Evolutionary conservation across 2,888 invertebrate species (phyloP).

Genomic region (Tetragnatha montana): DNA sequence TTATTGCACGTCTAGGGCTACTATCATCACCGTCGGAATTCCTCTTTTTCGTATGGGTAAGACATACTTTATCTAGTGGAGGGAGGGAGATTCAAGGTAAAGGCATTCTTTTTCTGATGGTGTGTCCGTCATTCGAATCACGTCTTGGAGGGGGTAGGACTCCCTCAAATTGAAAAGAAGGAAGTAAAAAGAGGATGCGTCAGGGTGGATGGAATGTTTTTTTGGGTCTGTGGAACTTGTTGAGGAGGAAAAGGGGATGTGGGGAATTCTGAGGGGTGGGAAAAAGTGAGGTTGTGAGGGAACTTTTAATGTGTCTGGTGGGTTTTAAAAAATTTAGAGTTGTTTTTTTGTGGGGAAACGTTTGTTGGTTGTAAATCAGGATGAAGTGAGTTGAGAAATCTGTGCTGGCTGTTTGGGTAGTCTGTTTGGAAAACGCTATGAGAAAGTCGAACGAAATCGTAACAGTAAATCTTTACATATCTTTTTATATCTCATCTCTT

Average conservation of each 20-base stretch:
- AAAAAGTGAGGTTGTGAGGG: neutral
- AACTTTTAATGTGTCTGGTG: neutral
- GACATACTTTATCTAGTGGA: conserved; percentile 13
- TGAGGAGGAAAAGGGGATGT: conserved; percentile 16
- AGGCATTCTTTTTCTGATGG: conserved; percentile 15
- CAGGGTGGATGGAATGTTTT: neutral
- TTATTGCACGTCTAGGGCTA: conserved; percentile 2
- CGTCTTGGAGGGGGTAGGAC: conserved; percentile 13
- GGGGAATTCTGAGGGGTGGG: neutral
- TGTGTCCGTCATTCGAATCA: conserved; percentile 34
- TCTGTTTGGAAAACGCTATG: no score
- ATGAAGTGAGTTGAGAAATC: no score
- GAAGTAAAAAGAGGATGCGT: conserved; percentile 12
- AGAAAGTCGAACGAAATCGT: no score
- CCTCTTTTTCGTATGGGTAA: neutral
- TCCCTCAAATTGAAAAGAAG: conserved; percentile 47
- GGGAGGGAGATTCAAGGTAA: neutral
- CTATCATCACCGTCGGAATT: neutral
- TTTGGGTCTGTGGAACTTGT: conserved; percentile 20
- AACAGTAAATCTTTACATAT: no score
- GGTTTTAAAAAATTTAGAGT: neutral
- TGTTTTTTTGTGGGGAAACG: no score
- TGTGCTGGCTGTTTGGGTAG: no score
- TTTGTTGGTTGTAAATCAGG: no score
- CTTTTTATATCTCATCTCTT: no score